A percentile compares a stretch with the other conserved stretches of the same genome.
Conservation (phyloP, 2,888 invertebrate species). For the Furcula furcula region DNA sequence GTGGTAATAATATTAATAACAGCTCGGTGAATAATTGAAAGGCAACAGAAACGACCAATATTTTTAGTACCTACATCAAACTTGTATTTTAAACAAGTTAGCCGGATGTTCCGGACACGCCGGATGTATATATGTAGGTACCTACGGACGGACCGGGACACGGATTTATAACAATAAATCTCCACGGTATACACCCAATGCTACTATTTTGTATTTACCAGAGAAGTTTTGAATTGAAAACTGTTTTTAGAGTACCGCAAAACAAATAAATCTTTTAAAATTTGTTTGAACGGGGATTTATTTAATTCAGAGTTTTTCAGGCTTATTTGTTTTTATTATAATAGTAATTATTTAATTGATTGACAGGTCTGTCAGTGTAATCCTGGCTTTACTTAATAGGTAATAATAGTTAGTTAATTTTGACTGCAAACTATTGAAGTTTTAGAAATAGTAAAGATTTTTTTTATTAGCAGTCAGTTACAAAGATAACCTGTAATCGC, state of each 20-base stretch:
- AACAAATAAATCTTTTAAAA: conserved; percentile 2
- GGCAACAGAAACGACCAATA: background rate
- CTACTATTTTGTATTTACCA: conserved; percentile 21
- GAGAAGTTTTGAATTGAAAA: conserved; percentile 12
- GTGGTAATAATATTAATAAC: background rate
- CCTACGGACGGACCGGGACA: conserved; percentile 1
- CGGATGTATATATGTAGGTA: no score
- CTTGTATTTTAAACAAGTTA: conserved; percentile 25
- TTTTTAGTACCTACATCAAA: conserved; percentile 3
- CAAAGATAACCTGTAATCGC: no score
- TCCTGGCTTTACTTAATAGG: no score
- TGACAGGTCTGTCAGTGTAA: no score
- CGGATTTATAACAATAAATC: conserved; percentile 21
- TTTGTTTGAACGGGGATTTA: conserved; percentile 3
- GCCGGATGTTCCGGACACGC: conserved; percentile 1
- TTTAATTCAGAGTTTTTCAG: no score
- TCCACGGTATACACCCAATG: conserved; percentile 6
- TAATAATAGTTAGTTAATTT: no score
- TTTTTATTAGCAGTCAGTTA: no score
- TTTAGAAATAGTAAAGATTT: no score
- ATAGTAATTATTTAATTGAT: no score
- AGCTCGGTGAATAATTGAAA: no score
- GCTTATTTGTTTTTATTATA: no score
- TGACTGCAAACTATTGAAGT: no score
- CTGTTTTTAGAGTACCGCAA: conserved; percentile 5